Evolutionary conservation across 1,140 invertebrate species (phyloP), one percentile per base, ranked within the genome.

Genomic region (Phenacoccus solenopsis): DNA sequence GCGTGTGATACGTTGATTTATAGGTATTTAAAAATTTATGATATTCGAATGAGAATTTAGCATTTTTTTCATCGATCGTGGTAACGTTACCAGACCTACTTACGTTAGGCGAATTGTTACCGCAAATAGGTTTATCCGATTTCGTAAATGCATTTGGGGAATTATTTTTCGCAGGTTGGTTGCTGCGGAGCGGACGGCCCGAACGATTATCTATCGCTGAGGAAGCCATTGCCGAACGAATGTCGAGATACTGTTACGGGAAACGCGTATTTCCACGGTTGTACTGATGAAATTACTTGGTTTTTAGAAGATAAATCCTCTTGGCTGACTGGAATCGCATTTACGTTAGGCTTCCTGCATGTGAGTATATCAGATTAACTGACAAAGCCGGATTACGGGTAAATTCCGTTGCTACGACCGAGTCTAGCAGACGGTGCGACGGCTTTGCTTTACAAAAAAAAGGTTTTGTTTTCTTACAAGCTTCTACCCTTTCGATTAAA

Each of bases 191-290:
- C 90, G 0, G 85, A 87, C 68, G 90, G 90, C 0, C 86, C 90
- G 0, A 85, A 85, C 77, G 92, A 94, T 78, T 94, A 90, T 80
- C 79, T 89, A 67, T 82, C 80, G 27, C 74, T 90, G 73, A 83
- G 85, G 72, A 89, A 91, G 76, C 89, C 90, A 0, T 75, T 93
- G 28, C 90, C 91, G 0, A 82, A 84, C 12, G 88, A 89, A 69
- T 94, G 92, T 74, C 83, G 92, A 7, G 90, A 94, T 77, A 87
- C 88, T 0, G 89, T 93, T 1, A 93, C 89, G 4, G 92, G 92
- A 57, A 93, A 93, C 78, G 89, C 90, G 10, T 94, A 88, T 78
- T 90, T 88, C 77, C 86, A 93, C 74, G 90, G 91, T 13, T 94
- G 92, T 75, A 87, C 91, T 0, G 88, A 92, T 70, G 88, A 91